These are phyloP conservation scores for Nannoperca australis DNA, from an alignment of 2,797 vertebrate genomes.

Conservation along the genomic window DNA sequence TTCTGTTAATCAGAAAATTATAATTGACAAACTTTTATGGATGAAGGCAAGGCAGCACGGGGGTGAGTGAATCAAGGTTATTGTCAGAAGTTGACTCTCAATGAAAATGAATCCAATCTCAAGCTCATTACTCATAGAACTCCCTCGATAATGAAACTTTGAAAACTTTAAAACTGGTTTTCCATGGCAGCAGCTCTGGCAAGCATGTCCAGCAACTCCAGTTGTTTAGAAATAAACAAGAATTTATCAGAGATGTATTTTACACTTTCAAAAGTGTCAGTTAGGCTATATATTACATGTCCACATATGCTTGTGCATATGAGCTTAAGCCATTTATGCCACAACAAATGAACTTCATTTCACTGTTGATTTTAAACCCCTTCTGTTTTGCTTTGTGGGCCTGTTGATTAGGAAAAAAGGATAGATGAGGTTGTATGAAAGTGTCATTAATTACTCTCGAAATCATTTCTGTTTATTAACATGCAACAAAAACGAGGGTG, in stretches of 20 bases:
- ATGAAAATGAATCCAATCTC: conserved; percentile 6
- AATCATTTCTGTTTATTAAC: not conserved
- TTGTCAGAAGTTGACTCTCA: not conserved
- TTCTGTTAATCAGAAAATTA: not conserved
- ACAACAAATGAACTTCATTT: not conserved
- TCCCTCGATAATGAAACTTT: not conserved
- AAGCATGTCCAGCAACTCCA: too few relatives aligned
- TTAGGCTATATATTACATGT: not conserved
- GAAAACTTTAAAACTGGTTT: not conserved
- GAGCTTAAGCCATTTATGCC: not conserved
- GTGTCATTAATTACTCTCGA: not conserved
- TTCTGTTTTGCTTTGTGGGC: not conserved
- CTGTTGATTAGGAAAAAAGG: not conserved
- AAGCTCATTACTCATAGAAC: conserved; percentile 7
- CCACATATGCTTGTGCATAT: too few relatives aligned
- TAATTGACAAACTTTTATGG: not conserved
- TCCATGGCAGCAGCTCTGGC: not conserved
- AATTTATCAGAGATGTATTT: conserved; percentile 18
- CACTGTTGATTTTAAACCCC: conserved; percentile 5
- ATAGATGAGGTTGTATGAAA: not conserved
- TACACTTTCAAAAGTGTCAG: not conserved
- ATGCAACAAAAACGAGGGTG: not conserved
- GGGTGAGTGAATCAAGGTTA: not conserved
- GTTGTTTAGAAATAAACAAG: conserved; percentile 14
- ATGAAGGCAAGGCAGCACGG: not conserved